A percentile compares a stretch with the other conserved stretches of the same genome.
Conservation (phyloP, 1,140 invertebrate genomes). For the Ylistrum balloti region DNA sequence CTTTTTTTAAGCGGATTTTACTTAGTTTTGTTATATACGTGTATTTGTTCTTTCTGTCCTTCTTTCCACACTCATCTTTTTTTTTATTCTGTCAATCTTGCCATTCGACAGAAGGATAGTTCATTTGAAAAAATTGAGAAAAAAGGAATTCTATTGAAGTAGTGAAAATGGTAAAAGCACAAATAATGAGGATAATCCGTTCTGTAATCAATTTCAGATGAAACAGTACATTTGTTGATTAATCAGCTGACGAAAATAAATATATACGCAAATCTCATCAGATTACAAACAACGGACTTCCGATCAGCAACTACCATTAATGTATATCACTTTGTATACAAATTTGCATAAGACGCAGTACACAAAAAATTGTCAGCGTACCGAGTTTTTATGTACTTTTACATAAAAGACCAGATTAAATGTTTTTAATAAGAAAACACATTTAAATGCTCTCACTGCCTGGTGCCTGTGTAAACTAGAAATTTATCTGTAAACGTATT, state of each 20-base stretch:
- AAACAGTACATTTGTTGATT: conserved; percentile 5
- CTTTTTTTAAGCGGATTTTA: neutral
- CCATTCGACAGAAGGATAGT: neutral
- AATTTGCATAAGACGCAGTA: neutral
- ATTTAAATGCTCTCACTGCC: neutral
- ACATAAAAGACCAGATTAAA: neutral
- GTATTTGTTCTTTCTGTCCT: neutral
- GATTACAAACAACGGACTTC: neutral
- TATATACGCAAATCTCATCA: neutral
- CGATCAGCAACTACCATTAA: neutral
- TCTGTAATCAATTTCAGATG: neutral
- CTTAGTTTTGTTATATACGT: neutral
- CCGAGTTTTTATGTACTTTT: conserved; percentile 8
- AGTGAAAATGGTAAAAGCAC: too few species aligned
- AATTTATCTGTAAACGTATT: conserved; percentile 29
- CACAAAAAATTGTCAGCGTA: neutral
- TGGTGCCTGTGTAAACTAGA: conserved; percentile 25
- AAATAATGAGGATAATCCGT: neutral
- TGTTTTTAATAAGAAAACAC: conserved; percentile 40
- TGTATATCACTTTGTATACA: neutral
- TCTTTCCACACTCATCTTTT: neutral
- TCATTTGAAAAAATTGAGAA: neutral
- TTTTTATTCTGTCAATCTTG: neutral
- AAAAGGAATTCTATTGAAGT: neutral
- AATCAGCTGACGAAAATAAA: neutral